Percentiles rank a stretch among this genome's conserved stretches.
Evolutionary conservation across 1,140 invertebrate genomes (phyloP).

Genomic region (Tetragonula clypearis): DNA sequence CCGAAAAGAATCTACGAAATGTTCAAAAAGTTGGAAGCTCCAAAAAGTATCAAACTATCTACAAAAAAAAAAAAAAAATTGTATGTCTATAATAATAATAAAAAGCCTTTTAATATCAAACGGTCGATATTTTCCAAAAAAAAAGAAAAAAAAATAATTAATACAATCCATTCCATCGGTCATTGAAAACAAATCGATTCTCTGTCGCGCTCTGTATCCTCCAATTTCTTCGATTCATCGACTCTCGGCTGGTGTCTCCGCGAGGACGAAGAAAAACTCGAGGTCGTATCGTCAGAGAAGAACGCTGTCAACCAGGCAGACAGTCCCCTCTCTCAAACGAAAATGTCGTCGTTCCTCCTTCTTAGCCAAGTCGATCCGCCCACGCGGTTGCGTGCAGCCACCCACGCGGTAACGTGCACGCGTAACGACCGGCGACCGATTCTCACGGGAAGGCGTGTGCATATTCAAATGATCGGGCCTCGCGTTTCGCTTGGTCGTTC

Average conservation of each 20-base stretch:
- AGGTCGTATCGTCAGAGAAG: constrained; percentile 1
- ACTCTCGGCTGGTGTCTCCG: background rate
- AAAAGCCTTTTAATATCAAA: too few species aligned
- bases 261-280: constrained; percentile 17
- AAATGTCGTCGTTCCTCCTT: constrained; percentile 34
- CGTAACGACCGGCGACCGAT: constrained; percentile 56
- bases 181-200: background rate
- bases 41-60: too few species aligned
- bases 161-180: background rate
- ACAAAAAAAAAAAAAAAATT: too few species aligned
- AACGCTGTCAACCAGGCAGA: constrained; percentile 3
- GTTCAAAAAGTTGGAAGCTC: background rate
- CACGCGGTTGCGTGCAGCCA: constrained; percentile 63
- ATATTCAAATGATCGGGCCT: constrained; percentile 51
- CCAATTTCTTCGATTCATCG: too few species aligned
- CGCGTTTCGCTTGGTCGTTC: background rate
- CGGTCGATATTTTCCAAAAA: too few species aligned
- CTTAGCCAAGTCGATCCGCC: constrained; percentile 44
- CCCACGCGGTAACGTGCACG: constrained; percentile 57
- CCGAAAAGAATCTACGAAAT: background rate
- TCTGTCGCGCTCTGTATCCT: background rate
- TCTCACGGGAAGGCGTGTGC: constrained; percentile 60
- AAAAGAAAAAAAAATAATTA: background rate
- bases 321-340: constrained; percentile 9
- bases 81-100: too few species aligned